phyloP scores from a whole-genome alignment of 1,140 invertebrate species.

The Asbolus verrucosus region DNA sequence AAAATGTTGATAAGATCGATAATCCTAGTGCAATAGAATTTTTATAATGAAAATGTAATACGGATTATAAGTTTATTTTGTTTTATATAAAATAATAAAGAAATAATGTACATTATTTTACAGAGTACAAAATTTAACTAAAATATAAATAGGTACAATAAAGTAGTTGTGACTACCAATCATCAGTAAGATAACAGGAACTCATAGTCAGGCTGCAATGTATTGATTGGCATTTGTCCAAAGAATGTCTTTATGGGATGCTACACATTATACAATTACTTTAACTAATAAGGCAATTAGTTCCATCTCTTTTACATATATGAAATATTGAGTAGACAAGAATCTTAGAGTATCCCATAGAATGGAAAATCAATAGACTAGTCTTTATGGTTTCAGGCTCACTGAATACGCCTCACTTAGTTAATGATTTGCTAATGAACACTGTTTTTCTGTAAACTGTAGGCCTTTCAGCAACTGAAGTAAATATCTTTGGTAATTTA shows the following conservation, averaged over 20 bases:
- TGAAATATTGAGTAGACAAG: slow-evolving; percentile 43
- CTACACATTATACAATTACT: slow-evolving; percentile 49
- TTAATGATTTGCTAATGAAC: slow-evolving; percentile 50
- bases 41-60: slow-evolving; percentile 35
- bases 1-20: slow-evolving; percentile 75
- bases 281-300: slow-evolving; percentile 56
- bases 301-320: slow-evolving; percentile 47
- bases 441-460: slow-evolving; percentile 45
- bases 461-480: slow-evolving; percentile 40
- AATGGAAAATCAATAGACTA: slow-evolving; percentile 49
- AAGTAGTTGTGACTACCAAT: slow-evolving; percentile 55
- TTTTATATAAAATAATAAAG: slow-evolving; percentile 63
- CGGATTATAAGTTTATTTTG: slow-evolving; percentile 57
- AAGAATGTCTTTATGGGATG: slow-evolving; percentile 44
- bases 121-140: slow-evolving; percentile 63
- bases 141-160: slow-evolving; percentile 62
- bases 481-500: slow-evolving; percentile 60
- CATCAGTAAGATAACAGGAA: slow-evolving; percentile 57
- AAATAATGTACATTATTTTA: slow-evolving; percentile 63
- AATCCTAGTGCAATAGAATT: slow-evolving; percentile 66
- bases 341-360: slow-evolving; percentile 44
- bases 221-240: slow-evolving; percentile 44
- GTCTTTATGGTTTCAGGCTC: slow-evolving; percentile 44
- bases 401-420: slow-evolving; percentile 41
- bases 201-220: slow-evolving; percentile 55